Evolutionary conservation across 2,888 invertebrate genomes (phyloP).

Genomic region (Synanthedon myopaeformis): DNA sequence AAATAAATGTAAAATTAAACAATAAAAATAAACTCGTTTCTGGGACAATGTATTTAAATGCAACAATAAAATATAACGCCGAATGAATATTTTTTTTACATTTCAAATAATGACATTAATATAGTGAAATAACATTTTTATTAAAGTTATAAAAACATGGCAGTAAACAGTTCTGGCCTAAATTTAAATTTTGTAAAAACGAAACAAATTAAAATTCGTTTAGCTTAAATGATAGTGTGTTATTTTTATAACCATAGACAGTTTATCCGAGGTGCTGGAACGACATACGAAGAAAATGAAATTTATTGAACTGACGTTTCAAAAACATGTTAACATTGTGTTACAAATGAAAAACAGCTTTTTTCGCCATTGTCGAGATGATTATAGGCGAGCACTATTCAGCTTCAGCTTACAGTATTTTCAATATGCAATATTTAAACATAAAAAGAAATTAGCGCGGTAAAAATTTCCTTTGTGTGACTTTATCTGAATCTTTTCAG

Average conservation of each 20-base stretch:
- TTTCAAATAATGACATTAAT: constrained; percentile 16
- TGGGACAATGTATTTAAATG: constrained; percentile 58
- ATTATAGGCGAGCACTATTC: no score
- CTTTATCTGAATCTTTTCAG: no score
- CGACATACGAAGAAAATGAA: no score
- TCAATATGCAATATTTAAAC: no score
- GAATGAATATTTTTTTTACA: constrained; percentile 40
- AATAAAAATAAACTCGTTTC: constrained; percentile 28
- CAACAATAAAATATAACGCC: constrained; percentile 58
- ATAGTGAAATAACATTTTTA: background rate
- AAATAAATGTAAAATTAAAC: constrained; percentile 58
- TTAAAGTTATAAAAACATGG: constrained; percentile 30
- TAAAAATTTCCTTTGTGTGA: no score
- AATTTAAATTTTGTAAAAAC: background rate
- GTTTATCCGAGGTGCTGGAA: no score
- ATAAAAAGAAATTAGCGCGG: no score
- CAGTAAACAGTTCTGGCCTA: constrained; percentile 21
- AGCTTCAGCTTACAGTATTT: no score
- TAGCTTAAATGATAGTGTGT: background rate
- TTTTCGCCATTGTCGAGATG: no score
- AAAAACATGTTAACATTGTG: no score
- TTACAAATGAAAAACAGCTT: no score
- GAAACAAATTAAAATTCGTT: background rate
- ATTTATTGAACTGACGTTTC: no score
- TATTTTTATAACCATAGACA: background rate